These are phyloP conservation scores for Thamnophis elegans DNA, from an alignment of 2,797 vertebrate species.

Conservation along the genomic window DNA sequence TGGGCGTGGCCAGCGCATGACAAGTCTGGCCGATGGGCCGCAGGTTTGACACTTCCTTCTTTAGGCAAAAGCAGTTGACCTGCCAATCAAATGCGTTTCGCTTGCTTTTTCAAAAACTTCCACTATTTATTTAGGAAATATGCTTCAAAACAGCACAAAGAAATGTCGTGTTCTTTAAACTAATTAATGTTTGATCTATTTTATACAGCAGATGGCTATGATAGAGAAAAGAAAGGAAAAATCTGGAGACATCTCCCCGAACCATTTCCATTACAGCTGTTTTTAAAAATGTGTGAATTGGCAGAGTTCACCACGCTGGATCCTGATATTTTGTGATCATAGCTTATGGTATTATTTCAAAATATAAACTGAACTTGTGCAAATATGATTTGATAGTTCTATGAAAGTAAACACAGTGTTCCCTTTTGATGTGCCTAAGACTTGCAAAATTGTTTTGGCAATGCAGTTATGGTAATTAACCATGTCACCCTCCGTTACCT, in stretches of 20 bases:
- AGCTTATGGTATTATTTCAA: background rate
- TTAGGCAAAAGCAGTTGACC: background rate
- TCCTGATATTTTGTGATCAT: background rate
- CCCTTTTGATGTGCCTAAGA: background rate
- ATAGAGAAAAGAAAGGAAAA: background rate
- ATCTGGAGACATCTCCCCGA: background rate
- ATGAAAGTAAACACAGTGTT: background rate
- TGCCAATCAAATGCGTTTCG: background rate
- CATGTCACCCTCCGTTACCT: background rate
- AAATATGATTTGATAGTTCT: background rate
- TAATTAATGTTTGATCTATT: slow-evolving; percentile 26
- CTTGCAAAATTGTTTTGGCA: background rate
- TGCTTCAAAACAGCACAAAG: background rate
- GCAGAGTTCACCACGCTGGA: background rate
- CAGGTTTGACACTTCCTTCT: too few relatives aligned
- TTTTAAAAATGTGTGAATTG: background rate
- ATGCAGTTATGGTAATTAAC: background rate
- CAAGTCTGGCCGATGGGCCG: too few relatives aligned
- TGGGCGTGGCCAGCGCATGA: too few relatives aligned
- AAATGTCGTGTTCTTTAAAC: background rate
- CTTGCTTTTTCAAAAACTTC: background rate
- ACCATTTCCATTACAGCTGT: background rate
- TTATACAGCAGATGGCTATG: slow-evolving; percentile 14
- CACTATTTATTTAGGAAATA: background rate
- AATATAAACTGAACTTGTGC: background rate